Evolutionary conservation across 2,888 invertebrate genomes (phyloP), one percentile per base, ranked within the genome.

Genomic region (Augochlorella aurata): DNA sequence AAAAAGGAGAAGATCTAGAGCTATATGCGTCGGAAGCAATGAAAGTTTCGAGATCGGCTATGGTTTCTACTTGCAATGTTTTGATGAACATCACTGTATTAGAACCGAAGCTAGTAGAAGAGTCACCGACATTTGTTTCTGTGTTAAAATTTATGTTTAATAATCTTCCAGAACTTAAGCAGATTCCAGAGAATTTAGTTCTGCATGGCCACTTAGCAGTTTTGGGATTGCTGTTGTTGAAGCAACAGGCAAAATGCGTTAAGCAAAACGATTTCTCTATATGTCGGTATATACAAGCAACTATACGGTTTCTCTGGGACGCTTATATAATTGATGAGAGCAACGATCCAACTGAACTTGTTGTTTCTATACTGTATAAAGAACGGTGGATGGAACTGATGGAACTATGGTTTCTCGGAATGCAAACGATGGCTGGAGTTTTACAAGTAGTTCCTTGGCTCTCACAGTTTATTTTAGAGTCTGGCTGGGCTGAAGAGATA

Each of bases 401-500:
- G 92, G 98, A 98, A 91, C 94, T 98, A 18, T 98, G 98, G 98
- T 98, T 98, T 93, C 94, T 98, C 82, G 98, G 98, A 38, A 98
- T 98, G 97, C 98, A 98, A 93, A 98, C 98, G 1, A 96, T 98
- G 95, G 96, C 97, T 90, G 96, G 96, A 50, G 96, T 98, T 0
- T 94, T 98, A 61, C 96, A 97, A 24, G 95, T 96, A 82, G 95
- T 98, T 82, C 97, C 98, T 5, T 98, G 98, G 98, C 96, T 98
- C 83, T 97, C 97, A 0, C 97, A 98, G 90, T 98, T 98, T 94
- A 97, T 97, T 7, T 96, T 98, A 81, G 98, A 98, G 90, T 98
- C 98, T 92, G 98, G 98, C n/a, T 98, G 98, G 98, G 97, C 97
- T 5, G 96, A 97, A 92, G 98, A 98, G 16, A 98, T 98, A 77